These are phyloP conservation scores for Dendronephthya gigantea DNA, from an alignment of 64 coral and sea anemone genomes.

Conservation along the genomic window DNA sequence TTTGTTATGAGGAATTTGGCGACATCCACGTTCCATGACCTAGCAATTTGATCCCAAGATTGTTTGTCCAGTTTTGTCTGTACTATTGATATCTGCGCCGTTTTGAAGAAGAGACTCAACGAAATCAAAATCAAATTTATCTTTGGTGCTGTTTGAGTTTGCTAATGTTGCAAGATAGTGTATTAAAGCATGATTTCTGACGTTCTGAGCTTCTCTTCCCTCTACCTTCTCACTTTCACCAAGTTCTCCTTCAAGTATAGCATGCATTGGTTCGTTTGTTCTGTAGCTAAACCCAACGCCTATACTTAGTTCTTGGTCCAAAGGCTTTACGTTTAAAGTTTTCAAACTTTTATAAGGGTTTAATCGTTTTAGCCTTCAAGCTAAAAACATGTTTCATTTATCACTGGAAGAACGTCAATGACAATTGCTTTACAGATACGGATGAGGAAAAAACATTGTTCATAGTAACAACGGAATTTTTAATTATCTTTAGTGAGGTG, in stretches of 20 bases:
- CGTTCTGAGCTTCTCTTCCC: not conserved
- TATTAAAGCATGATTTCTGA: conserved; percentile 14
- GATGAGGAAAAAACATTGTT: too few species aligned
- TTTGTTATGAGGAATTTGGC: not conserved
- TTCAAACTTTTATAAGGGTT: too few species aligned
- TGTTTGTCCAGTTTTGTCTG: not conserved
- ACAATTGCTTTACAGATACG: too few species aligned
- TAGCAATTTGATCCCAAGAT: not conserved
- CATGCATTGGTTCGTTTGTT: not conserved
- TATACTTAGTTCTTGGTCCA: too few species aligned
- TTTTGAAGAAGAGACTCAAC: conserved; percentile 4
- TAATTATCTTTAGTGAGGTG: too few species aligned
- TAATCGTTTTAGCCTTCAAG: too few species aligned
- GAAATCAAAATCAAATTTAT: conserved; percentile 12
- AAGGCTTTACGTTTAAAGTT: too few species aligned
- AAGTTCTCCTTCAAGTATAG: not conserved
- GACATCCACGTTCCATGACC: not conserved
- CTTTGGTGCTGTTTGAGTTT: not conserved
- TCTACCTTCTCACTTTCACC: not conserved
- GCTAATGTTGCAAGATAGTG: not conserved
- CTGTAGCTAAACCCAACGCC: not conserved
- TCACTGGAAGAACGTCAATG: too few species aligned
- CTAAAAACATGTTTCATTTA: too few species aligned
- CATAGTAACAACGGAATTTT: too few species aligned
- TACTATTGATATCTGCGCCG: conserved; percentile 13